phyloP scores from a whole-genome alignment of 2,113 vertebrate genomes.

The Numida meleagris region DNA sequence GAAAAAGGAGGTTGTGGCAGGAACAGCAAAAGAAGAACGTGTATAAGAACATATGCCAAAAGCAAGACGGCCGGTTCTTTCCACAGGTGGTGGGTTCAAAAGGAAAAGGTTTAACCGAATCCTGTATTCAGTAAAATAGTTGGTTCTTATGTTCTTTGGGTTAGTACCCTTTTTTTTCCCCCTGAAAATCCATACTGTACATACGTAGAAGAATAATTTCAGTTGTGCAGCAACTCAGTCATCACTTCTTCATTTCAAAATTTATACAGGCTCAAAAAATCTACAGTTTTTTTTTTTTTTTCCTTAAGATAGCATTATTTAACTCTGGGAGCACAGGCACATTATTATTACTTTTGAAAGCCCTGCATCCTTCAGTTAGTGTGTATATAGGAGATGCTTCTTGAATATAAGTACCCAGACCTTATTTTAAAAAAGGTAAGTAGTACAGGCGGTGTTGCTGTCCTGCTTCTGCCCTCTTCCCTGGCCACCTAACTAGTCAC shows the following conservation, averaged over 20 bases:
- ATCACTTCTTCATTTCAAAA: neutral
- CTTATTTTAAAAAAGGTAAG: neutral
- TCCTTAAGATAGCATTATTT: neutral
- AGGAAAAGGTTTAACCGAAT: neutral
- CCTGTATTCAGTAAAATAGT: neutral
- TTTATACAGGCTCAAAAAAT: neutral
- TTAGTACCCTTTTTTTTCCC: neutral
- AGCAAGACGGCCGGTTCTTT: neutral
- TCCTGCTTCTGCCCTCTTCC: neutral
- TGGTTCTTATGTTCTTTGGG: neutral
- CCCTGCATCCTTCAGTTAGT: neutral
- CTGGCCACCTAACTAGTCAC: neutral
- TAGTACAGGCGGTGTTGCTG: neutral
- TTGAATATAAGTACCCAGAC: neutral
- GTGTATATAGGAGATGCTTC: neutral
- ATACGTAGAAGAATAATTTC: neutral
- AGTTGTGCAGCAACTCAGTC: neutral
- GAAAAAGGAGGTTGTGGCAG: neutral
- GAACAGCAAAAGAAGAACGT: neutral
- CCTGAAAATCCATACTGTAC: neutral
- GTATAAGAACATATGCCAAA: neutral
- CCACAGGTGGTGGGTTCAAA: neutral
- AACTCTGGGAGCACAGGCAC: neutral
- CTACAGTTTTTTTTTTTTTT: neutral
- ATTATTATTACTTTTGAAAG: neutral